Conservation (phyloP, 2,113 vertebrate species). For the Gasterosteus aculeatus region DNA sequence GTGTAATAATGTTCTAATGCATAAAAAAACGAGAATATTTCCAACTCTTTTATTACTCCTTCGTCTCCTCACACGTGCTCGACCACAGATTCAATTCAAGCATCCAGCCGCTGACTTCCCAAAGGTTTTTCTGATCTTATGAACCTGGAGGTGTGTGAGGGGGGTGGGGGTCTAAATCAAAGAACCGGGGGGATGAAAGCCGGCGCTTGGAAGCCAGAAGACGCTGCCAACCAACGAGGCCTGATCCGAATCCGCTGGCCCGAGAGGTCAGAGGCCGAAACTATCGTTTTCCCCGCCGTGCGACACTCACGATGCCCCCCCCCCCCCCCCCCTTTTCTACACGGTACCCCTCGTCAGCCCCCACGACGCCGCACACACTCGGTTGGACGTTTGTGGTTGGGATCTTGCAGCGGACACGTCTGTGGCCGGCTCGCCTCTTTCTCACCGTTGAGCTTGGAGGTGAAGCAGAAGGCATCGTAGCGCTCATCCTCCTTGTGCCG, state of each 20-base stretch:
- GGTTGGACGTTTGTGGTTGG: not conserved
- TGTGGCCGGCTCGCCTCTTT: not conserved
- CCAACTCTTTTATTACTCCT: not conserved
- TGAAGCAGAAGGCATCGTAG: slow-evolving; percentile 96
- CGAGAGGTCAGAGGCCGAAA: slow-evolving; percentile 58
- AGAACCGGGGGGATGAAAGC: slow-evolving; percentile 65
- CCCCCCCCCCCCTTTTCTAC: slow-evolving; percentile 6
- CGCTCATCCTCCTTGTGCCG: slow-evolving; percentile 91
- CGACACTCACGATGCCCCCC: slow-evolving; percentile 17
- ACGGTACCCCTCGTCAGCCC: slow-evolving; percentile 6
- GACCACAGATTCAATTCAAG: slow-evolving; percentile 4
- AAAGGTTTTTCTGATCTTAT: slow-evolving; percentile 24
- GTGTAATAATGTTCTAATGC: not conserved
- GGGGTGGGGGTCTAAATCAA: slow-evolving; percentile 63
- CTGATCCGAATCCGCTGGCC: slow-evolving; percentile 62
- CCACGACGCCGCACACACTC: not conserved
- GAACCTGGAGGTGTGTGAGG: slow-evolving; percentile 51
- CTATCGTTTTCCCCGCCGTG: slow-evolving; percentile 28
- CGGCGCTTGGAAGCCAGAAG: slow-evolving; percentile 41
- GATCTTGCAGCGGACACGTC: slow-evolving; percentile 10
- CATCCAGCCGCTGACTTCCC: slow-evolving; percentile 7
- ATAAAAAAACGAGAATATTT: not conserved
- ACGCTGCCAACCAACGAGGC: slow-evolving; percentile 48
- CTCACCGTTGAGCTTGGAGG: slow-evolving; percentile 92
- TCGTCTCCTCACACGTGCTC: slow-evolving; percentile 12